These are phyloP conservation scores for Sciurus carolinensis DNA, from an alignment of 2,797 vertebrate species.

Conservation along the genomic window DNA sequence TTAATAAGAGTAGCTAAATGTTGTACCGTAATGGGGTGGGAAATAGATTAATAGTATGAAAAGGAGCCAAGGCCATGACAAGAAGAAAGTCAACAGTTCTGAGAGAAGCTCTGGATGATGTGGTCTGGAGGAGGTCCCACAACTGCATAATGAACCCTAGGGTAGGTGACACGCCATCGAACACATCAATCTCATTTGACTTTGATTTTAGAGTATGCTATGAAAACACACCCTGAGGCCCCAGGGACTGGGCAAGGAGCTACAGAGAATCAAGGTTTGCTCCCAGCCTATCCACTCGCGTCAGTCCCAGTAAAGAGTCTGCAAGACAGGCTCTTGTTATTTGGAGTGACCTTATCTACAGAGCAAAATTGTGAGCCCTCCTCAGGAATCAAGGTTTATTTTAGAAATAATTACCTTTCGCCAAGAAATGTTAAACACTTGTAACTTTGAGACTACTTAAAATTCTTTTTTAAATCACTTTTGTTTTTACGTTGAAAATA, in stretches of 20 bases:
- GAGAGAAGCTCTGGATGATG: not conserved
- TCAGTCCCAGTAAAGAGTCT: not conserved
- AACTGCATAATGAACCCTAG: accelerated
- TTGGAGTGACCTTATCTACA: not conserved
- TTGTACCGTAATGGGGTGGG: accelerated
- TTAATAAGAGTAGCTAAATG: not conserved
- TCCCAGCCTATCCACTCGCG: not conserved
- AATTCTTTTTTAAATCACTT: not conserved
- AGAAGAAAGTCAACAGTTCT: not conserved
- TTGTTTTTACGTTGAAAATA: not conserved
- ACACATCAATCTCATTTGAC: not conserved
- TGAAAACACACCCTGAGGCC: not conserved
- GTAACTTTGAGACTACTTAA: not conserved
- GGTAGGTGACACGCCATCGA: not conserved
- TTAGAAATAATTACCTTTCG: not conserved
- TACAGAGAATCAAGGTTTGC: not conserved
- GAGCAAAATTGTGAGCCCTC: not conserved
- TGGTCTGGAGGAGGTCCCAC: not conserved
- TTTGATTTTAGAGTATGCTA: not conserved
- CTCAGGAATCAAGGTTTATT: not conserved
- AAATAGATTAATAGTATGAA: accelerated
- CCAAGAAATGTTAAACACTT: not conserved
- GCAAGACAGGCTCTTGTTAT: accelerated
- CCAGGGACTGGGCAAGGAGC: not conserved
- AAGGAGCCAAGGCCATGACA: not conserved